Percentiles rank a stretch among this genome's conserved stretches.
These are phyloP conservation scores for Coendou prehensilis DNA, from an alignment of 2,797 vertebrate genomes.

Conservation along the genomic window DNA sequence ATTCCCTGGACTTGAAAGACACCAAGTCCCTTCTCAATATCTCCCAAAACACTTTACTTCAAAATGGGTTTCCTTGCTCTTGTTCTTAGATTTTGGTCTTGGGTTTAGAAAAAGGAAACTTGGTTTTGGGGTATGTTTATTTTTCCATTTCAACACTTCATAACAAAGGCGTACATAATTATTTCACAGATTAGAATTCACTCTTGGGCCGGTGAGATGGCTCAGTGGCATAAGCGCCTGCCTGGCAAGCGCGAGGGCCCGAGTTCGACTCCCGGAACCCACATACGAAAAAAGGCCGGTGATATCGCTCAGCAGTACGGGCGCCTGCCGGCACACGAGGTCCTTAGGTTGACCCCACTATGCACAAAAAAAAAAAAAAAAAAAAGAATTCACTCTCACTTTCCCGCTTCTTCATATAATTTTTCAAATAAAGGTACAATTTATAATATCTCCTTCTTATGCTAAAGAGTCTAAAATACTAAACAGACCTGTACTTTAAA, in stretches of 20 bases:
- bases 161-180: neutral
- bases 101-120: neutral
- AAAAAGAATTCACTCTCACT: neutral
- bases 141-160: neutral
- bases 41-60: neutral
- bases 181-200: neutral
- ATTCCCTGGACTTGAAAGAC: neutral
- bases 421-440: neutral
- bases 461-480: neutral
- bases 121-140: neutral
- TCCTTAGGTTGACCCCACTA: no score
- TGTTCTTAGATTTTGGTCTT: neutral
- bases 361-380: no score
- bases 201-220: no score
- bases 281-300: no score
- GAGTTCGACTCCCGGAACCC: no score
- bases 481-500: accelerated
- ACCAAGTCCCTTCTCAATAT: neutral
- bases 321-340: no score
- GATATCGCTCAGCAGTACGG: no score
- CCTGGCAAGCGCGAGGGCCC: no score
- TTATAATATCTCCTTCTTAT: no score
- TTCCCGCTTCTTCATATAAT: neutral
- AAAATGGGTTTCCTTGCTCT: neutral
- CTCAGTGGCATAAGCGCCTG: no score